Evolutionary conservation across 2,888 invertebrate genomes (phyloP).

Genomic region (Zygothrica quintamaculata): DNA sequence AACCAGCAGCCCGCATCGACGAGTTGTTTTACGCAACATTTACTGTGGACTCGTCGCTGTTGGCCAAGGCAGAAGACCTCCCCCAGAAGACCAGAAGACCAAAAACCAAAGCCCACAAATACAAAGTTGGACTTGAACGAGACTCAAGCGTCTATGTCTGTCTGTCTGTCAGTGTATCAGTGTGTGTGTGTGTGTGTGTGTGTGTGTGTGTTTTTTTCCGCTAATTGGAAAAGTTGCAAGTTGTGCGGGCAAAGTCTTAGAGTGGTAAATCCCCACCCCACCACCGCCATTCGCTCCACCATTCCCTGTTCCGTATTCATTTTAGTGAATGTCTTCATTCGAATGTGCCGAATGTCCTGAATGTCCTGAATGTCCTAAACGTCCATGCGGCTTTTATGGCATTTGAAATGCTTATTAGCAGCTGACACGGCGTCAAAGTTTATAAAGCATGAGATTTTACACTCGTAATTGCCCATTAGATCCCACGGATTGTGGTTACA

Average conservation of each 20-base stretch:
- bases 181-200: conserved; percentile 39
- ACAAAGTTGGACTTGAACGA: conserved; percentile 45
- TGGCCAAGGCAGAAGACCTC: too few relatives aligned
- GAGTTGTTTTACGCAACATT: conserved; percentile 78
- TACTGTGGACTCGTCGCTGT: conserved; percentile 49
- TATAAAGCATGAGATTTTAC: conserved; percentile 73
- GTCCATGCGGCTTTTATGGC: conserved; percentile 70
- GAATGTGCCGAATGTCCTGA: conserved; percentile 30
- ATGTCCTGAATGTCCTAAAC: conserved; percentile 31
- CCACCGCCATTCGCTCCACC: background rate
- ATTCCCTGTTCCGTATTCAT: background rate
- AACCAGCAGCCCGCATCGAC: conserved; percentile 59
- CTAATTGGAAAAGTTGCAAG: conserved; percentile 82
- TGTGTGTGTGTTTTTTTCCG: conserved; percentile 62
- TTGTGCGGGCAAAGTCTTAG: conserved; percentile 56
- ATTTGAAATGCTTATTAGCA: conserved; percentile 74
- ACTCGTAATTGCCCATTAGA: conserved; percentile 76
- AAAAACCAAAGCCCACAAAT: conserved; percentile 29
- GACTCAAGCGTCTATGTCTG: conserved; percentile 16
- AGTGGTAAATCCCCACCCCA: conserved; percentile 10
- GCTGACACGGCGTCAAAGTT: conserved; percentile 76
- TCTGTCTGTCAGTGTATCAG: conserved; percentile 39
- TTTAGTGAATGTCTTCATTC: conserved; percentile 26
- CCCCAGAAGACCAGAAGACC: conserved; percentile 43
- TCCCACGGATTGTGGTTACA: background rate